Conservation (phyloP, 2,888 invertebrate genomes). For the Drosophila nr. perissopoda region DNA sequence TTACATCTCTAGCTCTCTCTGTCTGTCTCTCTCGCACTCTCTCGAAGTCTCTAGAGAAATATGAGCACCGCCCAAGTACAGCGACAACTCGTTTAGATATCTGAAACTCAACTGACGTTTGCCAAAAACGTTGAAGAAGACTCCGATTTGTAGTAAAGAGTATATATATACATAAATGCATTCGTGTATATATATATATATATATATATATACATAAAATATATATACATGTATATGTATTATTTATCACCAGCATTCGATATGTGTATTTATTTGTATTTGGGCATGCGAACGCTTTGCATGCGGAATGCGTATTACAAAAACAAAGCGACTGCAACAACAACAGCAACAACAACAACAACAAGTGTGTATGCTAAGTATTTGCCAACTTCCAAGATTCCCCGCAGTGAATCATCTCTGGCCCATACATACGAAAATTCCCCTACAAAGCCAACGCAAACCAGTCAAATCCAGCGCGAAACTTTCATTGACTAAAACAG, state of each 20-base stretch:
- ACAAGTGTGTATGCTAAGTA: constrained; percentile 15
- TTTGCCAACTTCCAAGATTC: constrained; percentile 39
- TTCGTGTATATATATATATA: constrained; percentile 2
- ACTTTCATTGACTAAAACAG: constrained; percentile 56
- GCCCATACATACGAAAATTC: constrained; percentile 13
- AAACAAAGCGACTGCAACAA: constrained; percentile 17
- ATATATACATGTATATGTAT: not conserved
- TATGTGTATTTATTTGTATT: constrained; percentile 13
- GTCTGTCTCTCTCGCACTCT: not conserved
- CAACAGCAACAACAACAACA: not conserved
- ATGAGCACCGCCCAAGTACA: not conserved
- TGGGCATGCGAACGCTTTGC: constrained; percentile 41
- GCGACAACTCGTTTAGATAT: constrained; percentile 30
- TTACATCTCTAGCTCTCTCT: not conserved
- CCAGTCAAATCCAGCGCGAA: constrained; percentile 39
- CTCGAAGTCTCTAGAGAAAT: not conserved
- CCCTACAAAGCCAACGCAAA: constrained; percentile 15
- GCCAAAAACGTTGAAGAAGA: not conserved
- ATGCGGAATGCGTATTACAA: constrained; percentile 25
- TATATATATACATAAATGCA: not conserved
- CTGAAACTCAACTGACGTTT: constrained; percentile 34
- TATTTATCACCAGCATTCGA: constrained; percentile 28
- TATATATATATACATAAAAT: not conserved
- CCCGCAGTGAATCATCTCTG: constrained; percentile 42
- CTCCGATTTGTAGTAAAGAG: not conserved